Evolutionary conservation across 2,113 vertebrate species (phyloP), one percentile per base, ranked within the genome.

Genomic region (Scalopus aquaticus): DNA sequence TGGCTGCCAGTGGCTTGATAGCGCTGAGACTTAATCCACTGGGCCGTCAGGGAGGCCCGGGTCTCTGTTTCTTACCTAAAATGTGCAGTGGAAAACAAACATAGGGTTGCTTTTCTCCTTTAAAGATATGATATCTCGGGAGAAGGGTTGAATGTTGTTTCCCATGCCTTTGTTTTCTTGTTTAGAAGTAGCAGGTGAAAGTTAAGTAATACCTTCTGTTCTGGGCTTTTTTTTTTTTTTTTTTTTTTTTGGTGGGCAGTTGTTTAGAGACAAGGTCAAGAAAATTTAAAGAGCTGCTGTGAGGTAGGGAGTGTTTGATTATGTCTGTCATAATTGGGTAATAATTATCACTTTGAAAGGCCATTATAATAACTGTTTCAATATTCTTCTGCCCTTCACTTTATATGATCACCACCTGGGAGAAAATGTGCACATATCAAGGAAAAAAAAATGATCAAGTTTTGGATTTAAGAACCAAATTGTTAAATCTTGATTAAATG

Each of bases 401-500:
- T 93, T 95, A 64, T 32, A 15, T 88, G 80, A 39, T 72, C 37
- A 64, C 70, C 88, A 88, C 90, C 72, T 93, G 88, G 84, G 95
- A 96, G 84, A 78, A 95, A 88, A 95, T 96, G 88, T 95, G 81
- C 32, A 84, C 83, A 65, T 89, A 80, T 95, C 24, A 86, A 78
- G 77, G 58, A 93, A 93, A 80, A 96, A 96, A 96, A 96, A 91
- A 92, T 88, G 83, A 94, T 97, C 79, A 95, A 84, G 54, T 95
- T 96, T 96, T 90, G 85, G 67, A 93, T 97, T 96, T 93, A 96
- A 96, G 83, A 96, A 94, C 56, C 39, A 80, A 93, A 93, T 90
- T 95, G 88, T 96, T 95, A 96, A 89, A 30, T 73, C 90, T 97
- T 96, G 95, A 96, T 96, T 94, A 96, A 96, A 92, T 94, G 79